phyloP scores from a whole-genome alignment of 2,888 invertebrate species.

The Pachycephus smyrnensis region DNA sequence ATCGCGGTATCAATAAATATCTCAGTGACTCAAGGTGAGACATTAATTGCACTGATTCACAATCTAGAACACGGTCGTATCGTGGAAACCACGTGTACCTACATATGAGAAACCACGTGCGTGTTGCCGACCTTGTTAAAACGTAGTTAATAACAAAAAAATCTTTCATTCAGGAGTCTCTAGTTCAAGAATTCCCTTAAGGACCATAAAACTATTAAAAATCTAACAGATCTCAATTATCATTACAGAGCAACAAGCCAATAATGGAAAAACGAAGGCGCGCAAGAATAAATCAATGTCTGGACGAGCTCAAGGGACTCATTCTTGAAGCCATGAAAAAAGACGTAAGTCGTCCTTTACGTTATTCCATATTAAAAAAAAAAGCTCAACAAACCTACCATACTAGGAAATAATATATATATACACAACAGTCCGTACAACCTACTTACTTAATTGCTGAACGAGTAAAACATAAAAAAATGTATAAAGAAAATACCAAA shows the following conservation, averaged over 20 bases:
- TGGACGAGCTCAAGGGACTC: conserved; percentile 88
- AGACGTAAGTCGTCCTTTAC: conserved; percentile 78
- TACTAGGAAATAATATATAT: background rate
- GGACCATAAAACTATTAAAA: background rate
- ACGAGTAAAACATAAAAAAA: too few relatives aligned
- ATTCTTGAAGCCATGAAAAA: conserved; percentile 88
- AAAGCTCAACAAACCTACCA: too few relatives aligned
- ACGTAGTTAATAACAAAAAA: background rate
- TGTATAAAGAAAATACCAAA: too few relatives aligned
- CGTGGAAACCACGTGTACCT: conserved; percentile 1
- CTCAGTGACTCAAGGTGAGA: background rate
- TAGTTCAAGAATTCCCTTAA: background rate
- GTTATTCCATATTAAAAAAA: background rate
- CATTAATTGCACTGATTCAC: background rate
- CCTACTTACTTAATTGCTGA: too few relatives aligned
- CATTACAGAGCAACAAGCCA: conserved; percentile 88
- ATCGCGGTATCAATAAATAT: background rate
- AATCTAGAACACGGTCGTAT: background rate
- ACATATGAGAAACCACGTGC: background rate
- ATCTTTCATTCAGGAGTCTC: background rate
- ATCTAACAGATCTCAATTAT: conserved; percentile 17
- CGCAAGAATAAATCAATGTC: conserved; percentile 89
- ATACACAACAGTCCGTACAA: too few relatives aligned
- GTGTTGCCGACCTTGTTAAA: background rate
- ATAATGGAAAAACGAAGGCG: conserved; percentile 93